Evolutionary conservation across 2,888 invertebrate genomes (phyloP).

Genomic region (Sinhomidia bicolor): DNA sequence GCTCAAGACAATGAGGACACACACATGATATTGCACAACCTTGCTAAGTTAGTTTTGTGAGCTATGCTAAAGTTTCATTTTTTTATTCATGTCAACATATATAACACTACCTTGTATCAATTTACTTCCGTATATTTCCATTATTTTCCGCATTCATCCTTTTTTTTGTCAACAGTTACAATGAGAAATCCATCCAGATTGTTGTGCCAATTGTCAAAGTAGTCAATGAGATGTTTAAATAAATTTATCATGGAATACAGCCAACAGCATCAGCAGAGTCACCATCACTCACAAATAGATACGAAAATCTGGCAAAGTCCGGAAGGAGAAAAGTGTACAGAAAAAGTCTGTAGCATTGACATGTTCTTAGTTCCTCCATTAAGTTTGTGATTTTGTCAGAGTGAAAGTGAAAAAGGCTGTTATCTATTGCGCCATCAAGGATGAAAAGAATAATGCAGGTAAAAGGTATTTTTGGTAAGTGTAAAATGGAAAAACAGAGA

Average conservation of each 20-base stretch:
- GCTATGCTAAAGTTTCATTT: too few relatives aligned
- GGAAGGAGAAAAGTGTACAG: not conserved
- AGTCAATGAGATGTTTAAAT: too few relatives aligned
- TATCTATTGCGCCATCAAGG: slow-evolving; percentile 29
- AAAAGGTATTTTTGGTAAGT: not conserved
- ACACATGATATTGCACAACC: not conserved
- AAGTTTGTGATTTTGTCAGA: not conserved
- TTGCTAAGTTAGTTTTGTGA: not conserved
- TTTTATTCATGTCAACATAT: too few relatives aligned
- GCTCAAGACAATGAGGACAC: too few relatives aligned
- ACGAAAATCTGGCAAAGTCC: not conserved
- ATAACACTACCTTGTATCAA: not conserved
- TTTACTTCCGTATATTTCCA: not conserved
- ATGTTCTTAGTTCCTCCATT: not conserved
- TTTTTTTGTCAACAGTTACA: not conserved
- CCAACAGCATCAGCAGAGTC: not conserved
- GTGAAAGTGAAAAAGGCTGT: not conserved
- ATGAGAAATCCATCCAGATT: not conserved
- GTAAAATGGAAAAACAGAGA: not conserved
- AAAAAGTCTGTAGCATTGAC: not conserved
- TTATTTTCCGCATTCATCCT: not conserved
- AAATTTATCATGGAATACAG: too few relatives aligned
- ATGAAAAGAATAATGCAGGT: not conserved
- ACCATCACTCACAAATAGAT: not conserved
- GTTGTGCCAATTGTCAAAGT: too few relatives aligned